Evolutionary conservation across 2,888 invertebrate species (phyloP).

Genomic region (Noctua janthe): DNA sequence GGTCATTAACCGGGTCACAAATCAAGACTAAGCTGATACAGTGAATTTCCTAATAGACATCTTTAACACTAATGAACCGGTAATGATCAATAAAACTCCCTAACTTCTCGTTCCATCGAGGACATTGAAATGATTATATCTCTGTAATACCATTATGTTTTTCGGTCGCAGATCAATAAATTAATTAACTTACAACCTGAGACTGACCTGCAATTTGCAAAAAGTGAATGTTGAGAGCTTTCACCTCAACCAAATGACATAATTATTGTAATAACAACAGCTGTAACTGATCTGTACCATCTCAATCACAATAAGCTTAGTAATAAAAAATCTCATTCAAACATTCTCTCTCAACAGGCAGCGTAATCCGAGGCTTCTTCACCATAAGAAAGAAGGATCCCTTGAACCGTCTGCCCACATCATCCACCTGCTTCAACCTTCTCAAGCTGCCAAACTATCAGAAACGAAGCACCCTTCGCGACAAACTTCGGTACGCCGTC

Average conservation of each 20-base stretch:
- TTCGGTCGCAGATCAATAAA: background rate
- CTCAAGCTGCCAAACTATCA: constrained; percentile 99
- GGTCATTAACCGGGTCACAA: background rate
- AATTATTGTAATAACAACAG: background rate
- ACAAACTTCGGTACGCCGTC: constrained; percentile 99
- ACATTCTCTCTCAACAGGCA: constrained; percentile 90
- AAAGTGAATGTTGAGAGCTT: background rate
- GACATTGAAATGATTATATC: too few species aligned
- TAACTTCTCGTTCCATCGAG: background rate
- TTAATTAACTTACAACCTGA: background rate
- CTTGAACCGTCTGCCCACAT: constrained; percentile 98
- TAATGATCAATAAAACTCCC: background rate
- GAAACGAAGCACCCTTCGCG: constrained; percentile 97
- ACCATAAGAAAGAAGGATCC: constrained; percentile 99
- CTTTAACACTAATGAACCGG: background rate
- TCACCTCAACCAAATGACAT: background rate
- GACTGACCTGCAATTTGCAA: background rate
- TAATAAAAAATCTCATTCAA: background rate
- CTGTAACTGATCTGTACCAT: background rate
- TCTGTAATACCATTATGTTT: too few species aligned
- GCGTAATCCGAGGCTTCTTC: constrained; percentile 99
- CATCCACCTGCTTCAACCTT: constrained; percentile 99
- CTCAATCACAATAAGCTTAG: background rate
- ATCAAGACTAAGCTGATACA: background rate
- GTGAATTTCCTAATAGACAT: background rate